These are phyloP conservation scores for Apis cerana DNA, from an alignment of 1,140 invertebrate genomes.

Conservation along the genomic window DNA sequence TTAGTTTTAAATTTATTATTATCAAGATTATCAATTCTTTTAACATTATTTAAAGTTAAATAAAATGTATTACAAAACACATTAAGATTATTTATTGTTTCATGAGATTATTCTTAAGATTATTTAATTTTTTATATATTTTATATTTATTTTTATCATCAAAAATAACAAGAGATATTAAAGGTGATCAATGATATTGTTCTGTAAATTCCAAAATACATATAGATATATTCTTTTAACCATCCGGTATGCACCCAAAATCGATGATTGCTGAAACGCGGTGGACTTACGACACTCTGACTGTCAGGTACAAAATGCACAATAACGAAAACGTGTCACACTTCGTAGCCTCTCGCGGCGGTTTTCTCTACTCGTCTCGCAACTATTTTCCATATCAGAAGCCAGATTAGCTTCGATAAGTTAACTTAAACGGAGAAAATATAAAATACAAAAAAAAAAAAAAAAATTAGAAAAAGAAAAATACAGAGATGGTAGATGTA, in stretches of 20 bases:
- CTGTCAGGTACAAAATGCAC: slow-evolving; percentile 53
- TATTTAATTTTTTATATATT: neutral
- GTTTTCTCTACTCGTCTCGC: slow-evolving; percentile 20
- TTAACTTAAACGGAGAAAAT: slow-evolving; percentile 12
- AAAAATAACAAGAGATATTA: neutral
- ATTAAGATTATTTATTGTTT: neutral
- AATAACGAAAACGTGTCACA: slow-evolving; percentile 47
- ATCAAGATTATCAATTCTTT: neutral
- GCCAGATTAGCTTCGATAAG: slow-evolving; percentile 1
- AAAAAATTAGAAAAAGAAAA: neutral
- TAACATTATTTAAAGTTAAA: neutral
- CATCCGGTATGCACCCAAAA: neutral
- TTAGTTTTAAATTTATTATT: too few species aligned
- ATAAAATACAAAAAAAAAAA: neutral
- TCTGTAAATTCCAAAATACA: neutral
- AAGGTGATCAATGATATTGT: neutral
- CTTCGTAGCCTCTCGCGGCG: slow-evolving; percentile 62
- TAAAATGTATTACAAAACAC: neutral
- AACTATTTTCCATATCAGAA: neutral
- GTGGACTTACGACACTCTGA: slow-evolving; percentile 44
- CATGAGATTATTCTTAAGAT: too few species aligned
- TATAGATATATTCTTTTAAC: neutral
- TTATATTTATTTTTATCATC: neutral
- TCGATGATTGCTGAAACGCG: slow-evolving; percentile 36
- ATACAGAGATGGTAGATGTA: slow-evolving; percentile 17